Percentiles rank a stretch among this genome's conserved stretches.
Evolutionary conservation across 2,113 vertebrate species (phyloP).

Genomic region (Pelvicachromis taeniatus): DNA sequence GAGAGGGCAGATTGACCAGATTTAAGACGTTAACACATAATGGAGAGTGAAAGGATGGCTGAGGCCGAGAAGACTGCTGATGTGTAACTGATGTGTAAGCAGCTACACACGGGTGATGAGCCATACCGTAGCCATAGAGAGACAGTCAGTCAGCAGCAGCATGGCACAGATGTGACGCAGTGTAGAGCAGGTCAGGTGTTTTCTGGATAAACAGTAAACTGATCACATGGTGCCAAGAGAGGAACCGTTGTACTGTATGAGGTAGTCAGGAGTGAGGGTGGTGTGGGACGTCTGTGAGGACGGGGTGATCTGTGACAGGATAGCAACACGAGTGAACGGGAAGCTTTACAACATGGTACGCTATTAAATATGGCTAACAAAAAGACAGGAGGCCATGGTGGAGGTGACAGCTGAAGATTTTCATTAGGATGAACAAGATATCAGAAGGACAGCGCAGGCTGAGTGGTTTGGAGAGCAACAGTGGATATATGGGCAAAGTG

Average conservation of each 20-base stretch:
- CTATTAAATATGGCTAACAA: background rate
- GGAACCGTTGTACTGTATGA: background rate
- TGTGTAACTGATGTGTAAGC: too few species aligned
- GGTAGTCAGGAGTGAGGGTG: background rate
- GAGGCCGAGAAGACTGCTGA: too few species aligned
- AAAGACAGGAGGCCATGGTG: background rate
- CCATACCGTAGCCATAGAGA: accelerated
- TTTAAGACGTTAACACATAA: too few species aligned
- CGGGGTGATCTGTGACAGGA: background rate
- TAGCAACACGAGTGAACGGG: background rate
- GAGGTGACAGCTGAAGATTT: background rate
- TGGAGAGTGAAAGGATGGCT: too few species aligned
- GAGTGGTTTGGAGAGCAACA: too few species aligned
- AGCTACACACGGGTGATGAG: background rate
- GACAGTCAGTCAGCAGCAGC: accelerated
- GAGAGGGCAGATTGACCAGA: too few species aligned
- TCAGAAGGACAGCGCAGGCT: background rate
- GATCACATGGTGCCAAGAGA: background rate
- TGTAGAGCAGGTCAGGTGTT: accelerated
- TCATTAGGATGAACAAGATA: too few species aligned
- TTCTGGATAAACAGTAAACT: accelerated
- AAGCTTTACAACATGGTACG: background rate
- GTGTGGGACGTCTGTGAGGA: background rate
- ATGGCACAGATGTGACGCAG: background rate
- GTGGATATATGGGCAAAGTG: background rate